phyloP scores from a whole-genome alignment of 2,888 invertebrate genomes.

The Balanococcus diminutus region DNA sequence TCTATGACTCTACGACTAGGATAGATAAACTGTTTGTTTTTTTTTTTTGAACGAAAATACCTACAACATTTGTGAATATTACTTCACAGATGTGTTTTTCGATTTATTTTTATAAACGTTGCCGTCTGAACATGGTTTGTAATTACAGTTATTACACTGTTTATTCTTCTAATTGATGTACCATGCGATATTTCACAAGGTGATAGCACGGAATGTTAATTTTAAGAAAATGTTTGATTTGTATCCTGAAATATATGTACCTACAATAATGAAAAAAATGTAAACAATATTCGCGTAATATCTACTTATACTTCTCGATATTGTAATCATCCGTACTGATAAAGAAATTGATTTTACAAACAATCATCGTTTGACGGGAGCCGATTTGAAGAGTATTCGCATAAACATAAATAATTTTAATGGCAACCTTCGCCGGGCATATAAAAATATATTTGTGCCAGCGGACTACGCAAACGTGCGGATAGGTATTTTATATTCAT shows the following conservation, averaged over 20 bases:
- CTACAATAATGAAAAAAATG: background rate
- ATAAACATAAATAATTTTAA: background rate
- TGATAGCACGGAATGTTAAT: constrained; percentile 3
- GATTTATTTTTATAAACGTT: background rate
- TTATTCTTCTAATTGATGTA: background rate
- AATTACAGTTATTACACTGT: background rate
- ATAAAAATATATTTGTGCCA: background rate
- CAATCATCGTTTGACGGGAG: background rate
- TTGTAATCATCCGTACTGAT: background rate
- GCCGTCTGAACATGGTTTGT: background rate
- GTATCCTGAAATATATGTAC: constrained; percentile 6
- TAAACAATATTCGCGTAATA: background rate
- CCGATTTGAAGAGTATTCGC: background rate
- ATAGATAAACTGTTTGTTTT: too few species aligned
- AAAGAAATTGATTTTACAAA: background rate
- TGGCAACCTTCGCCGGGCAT: background rate
- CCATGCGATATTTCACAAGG: constrained; percentile 9
- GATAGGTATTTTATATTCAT: background rate
- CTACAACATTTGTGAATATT: too few species aligned
- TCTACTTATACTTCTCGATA: too few species aligned
- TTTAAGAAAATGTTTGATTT: background rate
- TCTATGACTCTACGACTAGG: too few species aligned
- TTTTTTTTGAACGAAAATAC: too few species aligned
- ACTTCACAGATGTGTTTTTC: background rate
- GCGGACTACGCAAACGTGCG: background rate